Evolutionary conservation across 2,888 invertebrate genomes (phyloP), one percentile per base, ranked within the genome.

Genomic region (Cheilosia vulpina): DNA sequence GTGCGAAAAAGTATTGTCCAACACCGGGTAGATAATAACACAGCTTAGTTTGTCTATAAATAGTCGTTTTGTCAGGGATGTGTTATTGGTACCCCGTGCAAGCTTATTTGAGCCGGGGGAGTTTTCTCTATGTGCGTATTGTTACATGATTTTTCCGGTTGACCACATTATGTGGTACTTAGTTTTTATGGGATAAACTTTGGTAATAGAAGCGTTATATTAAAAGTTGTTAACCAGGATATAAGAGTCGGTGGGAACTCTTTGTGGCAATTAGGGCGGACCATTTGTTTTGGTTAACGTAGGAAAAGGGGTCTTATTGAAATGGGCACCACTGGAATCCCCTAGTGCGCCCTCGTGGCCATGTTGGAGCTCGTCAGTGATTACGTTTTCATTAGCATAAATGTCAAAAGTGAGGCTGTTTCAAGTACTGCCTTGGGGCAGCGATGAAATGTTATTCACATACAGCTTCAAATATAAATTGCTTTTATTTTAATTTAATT

Each of bases 131-230:
- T 34, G 13, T 57, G 45, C 45, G 45, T n/a, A 47, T 17, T 6
- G 17, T 4, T 17, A 11, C 17, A 11, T 52, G 21, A 21, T 50
- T 52, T 52, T 21, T 38, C 27, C 11, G 11, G 24, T 66, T 53
- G 43, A 53, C 53, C 53, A 53, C 43, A 53, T 62, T 72, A 27
- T 72, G 71, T 58, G 19, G 43, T 63, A 31, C 55, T 55, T 55
- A 50, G 34, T 55, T 68, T 47, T 66, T 55, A 52, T 6, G 24
- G 41, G 34, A 60, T 4, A 19, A 75, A 68, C 62, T 69, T 69
- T 19, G 11, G 27, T 58, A 63, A 81, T 69, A 55, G 69, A 69
- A 65, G 38, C 62, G 45, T 81, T 69, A 69, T 65, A 69, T 50
- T 71, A 47, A 43, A 69, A 43, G 63, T 68, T 75, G 57, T 68